These are phyloP conservation scores for Myotis yumanensis DNA, from an alignment of 2,113 vertebrate genomes.

Conservation along the genomic window DNA sequence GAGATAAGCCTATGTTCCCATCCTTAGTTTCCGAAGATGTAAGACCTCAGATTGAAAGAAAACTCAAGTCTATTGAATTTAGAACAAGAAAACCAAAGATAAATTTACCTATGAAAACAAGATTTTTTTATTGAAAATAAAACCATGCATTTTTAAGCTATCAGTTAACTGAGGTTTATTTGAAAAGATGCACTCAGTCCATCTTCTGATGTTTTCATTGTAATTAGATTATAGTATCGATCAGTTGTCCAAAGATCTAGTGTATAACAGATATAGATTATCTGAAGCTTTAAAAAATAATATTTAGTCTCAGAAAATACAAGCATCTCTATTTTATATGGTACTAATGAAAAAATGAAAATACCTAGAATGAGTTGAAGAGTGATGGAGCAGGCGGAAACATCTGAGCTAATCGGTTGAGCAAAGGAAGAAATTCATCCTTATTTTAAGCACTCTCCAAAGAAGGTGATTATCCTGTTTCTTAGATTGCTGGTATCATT, in stretches of 20 bases:
- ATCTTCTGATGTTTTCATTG: not conserved
- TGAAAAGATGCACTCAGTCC: not conserved
- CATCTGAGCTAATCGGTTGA: not conserved
- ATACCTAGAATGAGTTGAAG: not conserved
- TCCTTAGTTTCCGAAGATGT: not conserved
- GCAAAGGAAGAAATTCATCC: not conserved
- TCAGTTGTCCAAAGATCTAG: not conserved
- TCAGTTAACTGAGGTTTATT: not conserved
- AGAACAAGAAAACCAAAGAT: not conserved
- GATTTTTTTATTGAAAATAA: not conserved
- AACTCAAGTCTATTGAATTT: conserved; percentile 2
- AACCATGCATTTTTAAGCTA: not conserved
- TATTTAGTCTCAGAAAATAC: not conserved
- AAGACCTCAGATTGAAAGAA: not conserved
- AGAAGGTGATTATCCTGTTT: not conserved
- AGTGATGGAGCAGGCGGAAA: not conserved
- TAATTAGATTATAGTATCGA: not conserved
- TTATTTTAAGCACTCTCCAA: not conserved
- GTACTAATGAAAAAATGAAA: conserved; percentile 14
- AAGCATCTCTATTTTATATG: not conserved
- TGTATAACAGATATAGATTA: not conserved
- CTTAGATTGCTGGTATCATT: not conserved
- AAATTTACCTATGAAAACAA: not conserved
- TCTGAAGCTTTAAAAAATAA: not conserved
- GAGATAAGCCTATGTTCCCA: not conserved